Evolutionary conservation across 1,140 invertebrate species (phyloP), one percentile per base, ranked within the genome.

Genomic region (Nebria ingens): DNA sequence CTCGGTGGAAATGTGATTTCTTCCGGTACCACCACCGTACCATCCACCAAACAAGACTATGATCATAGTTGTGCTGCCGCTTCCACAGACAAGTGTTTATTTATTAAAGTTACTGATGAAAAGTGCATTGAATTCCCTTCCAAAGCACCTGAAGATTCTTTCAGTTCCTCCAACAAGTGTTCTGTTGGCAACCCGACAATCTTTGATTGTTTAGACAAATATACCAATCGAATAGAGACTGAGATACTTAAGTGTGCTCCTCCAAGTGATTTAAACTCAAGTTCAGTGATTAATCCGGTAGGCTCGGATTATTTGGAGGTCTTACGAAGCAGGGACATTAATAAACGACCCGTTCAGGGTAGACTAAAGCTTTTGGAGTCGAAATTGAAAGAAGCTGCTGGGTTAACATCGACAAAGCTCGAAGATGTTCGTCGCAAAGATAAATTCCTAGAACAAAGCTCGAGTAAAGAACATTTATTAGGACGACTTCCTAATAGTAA

Each of bases 341-440:
- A 69, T 54, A 61, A 50, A 22, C 45, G 61, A n/a, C 42, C 54
- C 15, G 59, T 60, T 9, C 62, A 67, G 21, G 56, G 52, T 19
- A 57, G 66, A 4, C 45, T 68, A 13, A 66, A 64, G 45, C 57
- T 62, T 54, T 56, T 68, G 40, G 66, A 66, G 54, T 52, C 59
- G n/a, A 69, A 68, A 34, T 50, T 69, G 13, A 62, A 63, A 56
- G 45, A 61, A 52, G 64, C 68, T 19, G 50, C 50, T 6, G 65
- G 64, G 6, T 62, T 67, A 51, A 49, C 25, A 59, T 49, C n/a
- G 52, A 51, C 12, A 56, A 53, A 21, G 13, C 12, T 15, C 4
- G 4, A 3, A 12, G 9, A 9, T 12, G 17, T 4, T 12, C 3
- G 3, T 45, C 9, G 17, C 15, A 11, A 4, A 45, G 9, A 17